Base-by-base conservation (phyloP, 1,140 invertebrate genomes). In the Goniozus legneri region DNA sequence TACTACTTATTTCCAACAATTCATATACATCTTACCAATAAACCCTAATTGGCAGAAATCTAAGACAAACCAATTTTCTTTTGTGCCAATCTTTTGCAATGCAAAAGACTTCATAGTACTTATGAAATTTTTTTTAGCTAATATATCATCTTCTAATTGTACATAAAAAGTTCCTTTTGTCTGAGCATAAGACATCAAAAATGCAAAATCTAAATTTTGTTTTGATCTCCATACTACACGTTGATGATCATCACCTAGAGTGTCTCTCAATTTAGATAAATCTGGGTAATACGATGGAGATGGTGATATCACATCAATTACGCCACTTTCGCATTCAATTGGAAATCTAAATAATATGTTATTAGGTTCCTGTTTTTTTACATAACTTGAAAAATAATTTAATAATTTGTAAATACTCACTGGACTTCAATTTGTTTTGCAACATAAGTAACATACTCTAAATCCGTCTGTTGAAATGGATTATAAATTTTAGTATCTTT, bases 121-220 rank as follows among this genome's bases (percentile, higher is more conserved):
- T 53, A 95, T 82, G 67, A 91, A 97, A 49, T 85, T 83, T 3
- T 84, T 86, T 69, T 94, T 95, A 1, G 92, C 87, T 18, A 97
- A 77, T 49, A 98, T 91, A 69, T 98, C 95, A 73, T 98, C 96
- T 78, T 98, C 95, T 7, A 98, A 76, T 81, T 97, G 91, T 13
- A 91, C 79, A 56, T 90, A 90, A 67, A 88, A 91, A 0, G 82
- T 87, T 42, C 84, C 87, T 64, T 85, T 86, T 0, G 82, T 82
- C 60, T 92, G 89, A 8, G 88, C 88, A 69, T 97, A 97, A 52
- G 95, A 88, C 95, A 98, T 98, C 1, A 98, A 77, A 71, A 93
- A 98, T 4, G 93, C 88, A 73, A 91, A 95, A 70, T 98, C 95
- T 33, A 96, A 77, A 73, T 97, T 97, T 73, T 98, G 95, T 67